Evolutionary conservation across 2,797 vertebrate species (phyloP), one percentile per base, ranked within the genome.

Genomic region (Serranus cabrilla): DNA sequence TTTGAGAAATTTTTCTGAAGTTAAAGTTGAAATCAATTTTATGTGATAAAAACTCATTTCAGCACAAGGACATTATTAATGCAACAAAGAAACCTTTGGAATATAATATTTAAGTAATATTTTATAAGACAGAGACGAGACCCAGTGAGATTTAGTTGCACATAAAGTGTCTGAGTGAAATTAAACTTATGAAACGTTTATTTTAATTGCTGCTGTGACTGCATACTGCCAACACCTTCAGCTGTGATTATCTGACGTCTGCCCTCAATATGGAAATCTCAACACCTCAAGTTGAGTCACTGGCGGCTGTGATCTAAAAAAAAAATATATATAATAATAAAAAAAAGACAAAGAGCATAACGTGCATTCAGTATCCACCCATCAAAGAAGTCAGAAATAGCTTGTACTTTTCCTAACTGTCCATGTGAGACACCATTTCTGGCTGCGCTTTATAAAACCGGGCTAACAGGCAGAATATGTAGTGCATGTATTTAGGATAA

Each of bases 401-500:
- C 58, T 52, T 62, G 31, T 56, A 55, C 40, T 67, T 79, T 50
- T 70, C 40, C 45, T 56, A 43, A 43, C 61, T 77, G 73, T 60
- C 66, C 71, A 63, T 68, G 68, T 75, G 47, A 39, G 7, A 78
- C 77, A 63, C 54, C 73, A 73, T 72, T 80, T 52, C 47, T 61
- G 54, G 45, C 76, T 68, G 37, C 69, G 78, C 87, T 78, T 86
- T 88, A 92, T 80, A 80, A 88, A 85, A 72, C 58, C 18, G 51
- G 39, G 72, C 50, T 58, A 81, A 88, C 70, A 88, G 71, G 81
- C 81, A 56, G 75, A 67, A 82, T 84, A 73, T 88, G 55, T 80
- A 76, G 76, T 64, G 62, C 80, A 75, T 72, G 81, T 87, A 80
- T 91, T 90, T 86, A 87, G 87, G 85, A 87, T 88, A 91, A 92